phyloP scores from a whole-genome alignment of 2,113 vertebrate species.

The Callipepla squamata region DNA sequence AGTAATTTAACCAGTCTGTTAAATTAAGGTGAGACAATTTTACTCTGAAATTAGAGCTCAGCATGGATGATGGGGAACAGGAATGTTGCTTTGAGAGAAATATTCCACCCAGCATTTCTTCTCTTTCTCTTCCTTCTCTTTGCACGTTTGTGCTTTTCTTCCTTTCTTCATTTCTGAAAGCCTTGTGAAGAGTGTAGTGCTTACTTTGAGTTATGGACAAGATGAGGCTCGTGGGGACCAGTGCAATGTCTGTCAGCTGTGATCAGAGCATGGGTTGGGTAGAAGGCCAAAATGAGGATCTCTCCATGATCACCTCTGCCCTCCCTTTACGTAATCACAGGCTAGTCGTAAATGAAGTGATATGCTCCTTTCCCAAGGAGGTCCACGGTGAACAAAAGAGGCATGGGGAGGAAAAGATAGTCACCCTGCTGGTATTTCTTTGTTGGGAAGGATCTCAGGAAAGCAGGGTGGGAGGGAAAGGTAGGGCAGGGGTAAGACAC shows the following conservation, averaged over 20 bases:
- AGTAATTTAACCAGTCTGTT: neutral
- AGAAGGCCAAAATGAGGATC: neutral
- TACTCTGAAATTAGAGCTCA: neutral
- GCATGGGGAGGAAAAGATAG: neutral
- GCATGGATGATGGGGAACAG: accelerated
- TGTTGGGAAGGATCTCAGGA: neutral
- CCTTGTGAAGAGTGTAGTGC: neutral
- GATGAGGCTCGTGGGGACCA: neutral
- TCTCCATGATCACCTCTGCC: neutral
- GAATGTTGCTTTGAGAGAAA: neutral
- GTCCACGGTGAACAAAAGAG: neutral
- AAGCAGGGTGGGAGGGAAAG: neutral
- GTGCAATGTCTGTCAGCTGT: neutral
- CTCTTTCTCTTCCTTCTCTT: neutral
- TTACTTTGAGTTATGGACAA: neutral
- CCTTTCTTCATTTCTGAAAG: neutral
- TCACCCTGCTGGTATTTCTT: neutral
- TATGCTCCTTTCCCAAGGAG: neutral
- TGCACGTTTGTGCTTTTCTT: neutral
- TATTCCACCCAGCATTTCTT: neutral
- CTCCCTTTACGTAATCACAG: neutral
- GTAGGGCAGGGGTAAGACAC: neutral
- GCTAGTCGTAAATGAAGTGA: accelerated
- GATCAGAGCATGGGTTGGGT: neutral
- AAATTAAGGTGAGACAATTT: neutral